Evolutionary conservation across 2,797 vertebrate genomes (phyloP).

Genomic region (Bufotes viridis): DNA sequence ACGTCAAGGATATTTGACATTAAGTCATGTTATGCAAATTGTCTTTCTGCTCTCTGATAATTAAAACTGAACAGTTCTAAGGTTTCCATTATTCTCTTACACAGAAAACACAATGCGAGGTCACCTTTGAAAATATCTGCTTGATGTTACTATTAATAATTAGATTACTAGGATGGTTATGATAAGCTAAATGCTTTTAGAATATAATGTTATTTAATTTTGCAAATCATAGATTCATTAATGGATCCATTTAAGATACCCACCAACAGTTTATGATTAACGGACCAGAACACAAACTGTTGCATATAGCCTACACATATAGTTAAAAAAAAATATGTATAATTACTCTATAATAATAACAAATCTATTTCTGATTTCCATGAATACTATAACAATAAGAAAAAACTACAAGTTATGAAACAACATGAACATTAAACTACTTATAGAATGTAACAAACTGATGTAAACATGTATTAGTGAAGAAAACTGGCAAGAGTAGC

Average conservation of each 20-base stretch:
- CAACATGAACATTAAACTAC: too few species aligned
- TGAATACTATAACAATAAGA: not conserved
- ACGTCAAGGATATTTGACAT: constrained; percentile 53
- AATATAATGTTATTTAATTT: constrained; percentile 69
- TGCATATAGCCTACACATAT: not conserved
- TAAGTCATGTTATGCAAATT: constrained; percentile 59
- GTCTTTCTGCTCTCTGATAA: constrained; percentile 51
- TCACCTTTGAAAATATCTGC: constrained; percentile 60
- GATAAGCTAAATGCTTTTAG: constrained; percentile 48
- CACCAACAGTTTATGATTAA: not conserved
- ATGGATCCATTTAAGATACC: constrained; percentile 66
- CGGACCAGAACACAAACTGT: not conserved
- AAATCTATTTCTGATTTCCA: not conserved
- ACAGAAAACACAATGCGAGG: constrained; percentile 42
- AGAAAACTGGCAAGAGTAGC: too few species aligned
- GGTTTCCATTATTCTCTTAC: constrained; percentile 44
- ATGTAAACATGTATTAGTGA: too few species aligned
- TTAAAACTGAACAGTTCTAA: constrained; percentile 60
- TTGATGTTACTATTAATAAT: constrained; percentile 58
- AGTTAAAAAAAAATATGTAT: not conserved
- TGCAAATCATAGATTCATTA: constrained; percentile 67
- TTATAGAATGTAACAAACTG: too few species aligned
- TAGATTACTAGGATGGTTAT: constrained; percentile 48
- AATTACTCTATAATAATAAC: not conserved
- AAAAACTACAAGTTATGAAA: not conserved